A percentile compares a stretch with the other conserved stretches of the same genome.
phyloP scores from a whole-genome alignment of 2,113 vertebrate species.

The Tragelaphus buxtoni region DNA sequence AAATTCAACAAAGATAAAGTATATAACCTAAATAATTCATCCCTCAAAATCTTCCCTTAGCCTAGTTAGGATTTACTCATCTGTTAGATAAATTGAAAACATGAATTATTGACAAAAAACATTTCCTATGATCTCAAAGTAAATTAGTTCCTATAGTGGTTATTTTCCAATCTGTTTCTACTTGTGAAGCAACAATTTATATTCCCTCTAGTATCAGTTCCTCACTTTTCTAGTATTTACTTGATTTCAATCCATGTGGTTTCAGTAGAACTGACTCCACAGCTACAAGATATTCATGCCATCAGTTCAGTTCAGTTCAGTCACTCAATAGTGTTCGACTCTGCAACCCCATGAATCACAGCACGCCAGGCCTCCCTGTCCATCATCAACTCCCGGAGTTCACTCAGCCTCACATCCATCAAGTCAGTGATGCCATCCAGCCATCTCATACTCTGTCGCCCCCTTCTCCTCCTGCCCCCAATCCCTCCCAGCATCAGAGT shows the following conservation, averaged over 20 bases:
- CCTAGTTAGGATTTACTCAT: background rate
- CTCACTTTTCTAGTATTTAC: background rate
- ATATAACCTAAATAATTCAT: background rate
- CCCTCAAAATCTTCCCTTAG: background rate
- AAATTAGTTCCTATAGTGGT: background rate
- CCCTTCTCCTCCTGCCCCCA: too few species aligned
- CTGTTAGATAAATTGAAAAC: background rate
- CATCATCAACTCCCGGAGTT: too few species aligned
- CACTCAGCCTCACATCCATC: too few species aligned
- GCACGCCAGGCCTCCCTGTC: too few species aligned
- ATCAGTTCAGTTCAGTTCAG: too few species aligned
- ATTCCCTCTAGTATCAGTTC: background rate
- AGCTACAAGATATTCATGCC: background rate
- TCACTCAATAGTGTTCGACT: too few species aligned
- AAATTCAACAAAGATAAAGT: background rate
- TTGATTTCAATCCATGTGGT: background rate
- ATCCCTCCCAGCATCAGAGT: too few species aligned
- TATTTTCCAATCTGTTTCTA: background rate
- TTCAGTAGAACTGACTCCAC: background rate
- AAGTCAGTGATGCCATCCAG: too few species aligned
- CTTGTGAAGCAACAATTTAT: background rate
- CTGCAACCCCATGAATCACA: too few species aligned
- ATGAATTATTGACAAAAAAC: background rate
- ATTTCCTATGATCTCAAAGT: background rate
- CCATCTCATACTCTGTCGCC: too few species aligned